Evolutionary conservation across 2,113 vertebrate species (phyloP), one percentile per base, ranked within the genome.

Genomic region (Psittacara wagleri): DNA sequence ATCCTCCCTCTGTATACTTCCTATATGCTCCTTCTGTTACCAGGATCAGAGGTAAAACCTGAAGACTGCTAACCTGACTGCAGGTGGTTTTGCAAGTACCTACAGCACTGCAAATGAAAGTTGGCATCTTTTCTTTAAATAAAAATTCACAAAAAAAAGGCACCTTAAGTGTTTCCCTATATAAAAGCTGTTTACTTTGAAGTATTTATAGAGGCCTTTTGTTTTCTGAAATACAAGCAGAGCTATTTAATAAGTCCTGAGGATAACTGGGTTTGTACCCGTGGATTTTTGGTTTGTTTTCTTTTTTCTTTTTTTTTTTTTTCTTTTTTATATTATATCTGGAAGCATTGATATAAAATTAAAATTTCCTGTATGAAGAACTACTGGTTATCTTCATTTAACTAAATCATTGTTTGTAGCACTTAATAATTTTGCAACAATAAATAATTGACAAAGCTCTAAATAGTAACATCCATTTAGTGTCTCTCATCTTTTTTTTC

Each of bases 11-110:
- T 24, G 0, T 3, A 5, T 8, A 5, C 51, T 33, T 23, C 75
- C 67, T 13, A 1, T 10, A 0, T 8, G 48, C 41, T 37, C 55
- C 37, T 39, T 6, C 43, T 1, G 0, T 7, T 17, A 1, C 5
- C 67, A 20, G 74, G n/a, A 44, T 2, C 23, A 41, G 77, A 51
- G 25, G 46, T 55, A 35, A 25, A 51, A 33, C 72, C 85, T 33
- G 72, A 4, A 2, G 28, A 13, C 51, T 39, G 64, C 64, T 22
- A 4, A 46, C 17, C 79, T 28, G 70, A 0, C 83, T 62, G 75
- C 70, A 39, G 3, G 0, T 33, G 33, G 28, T 72, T 75, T 18
- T 6, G 11, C 7, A 44, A 22, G 54, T 44, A 8, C 17, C 10
- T 64, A 27, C 28, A 49, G 64, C 44, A 10, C 69, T 64, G 39